A percentile compares a stretch with the other conserved stretches of the same genome.
Conservation (phyloP, 2,888 invertebrate species). For the Cantharis rustica region DNA sequence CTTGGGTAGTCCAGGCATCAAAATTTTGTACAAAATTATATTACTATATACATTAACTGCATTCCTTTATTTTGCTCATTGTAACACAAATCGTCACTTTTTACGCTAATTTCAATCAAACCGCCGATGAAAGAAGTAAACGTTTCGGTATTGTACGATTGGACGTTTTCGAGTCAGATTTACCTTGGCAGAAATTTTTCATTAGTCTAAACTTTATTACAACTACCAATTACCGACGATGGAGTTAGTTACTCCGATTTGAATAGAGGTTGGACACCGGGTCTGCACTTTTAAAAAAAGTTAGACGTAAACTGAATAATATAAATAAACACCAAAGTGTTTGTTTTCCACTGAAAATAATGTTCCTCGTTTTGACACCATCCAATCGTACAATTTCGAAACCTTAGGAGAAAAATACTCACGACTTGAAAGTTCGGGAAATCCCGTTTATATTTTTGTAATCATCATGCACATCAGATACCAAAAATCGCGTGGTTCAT, state of each 20-base stretch:
- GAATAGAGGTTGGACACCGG: no score
- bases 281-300: no score
- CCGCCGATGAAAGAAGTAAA: not conserved
- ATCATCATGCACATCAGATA: not conserved
- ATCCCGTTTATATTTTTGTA: not conserved
- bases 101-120: not conserved
- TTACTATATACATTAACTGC: not conserved
- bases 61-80: not conserved
- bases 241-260: no score
- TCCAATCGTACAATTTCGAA: not conserved
- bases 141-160: not conserved
- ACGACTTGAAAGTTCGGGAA: not conserved
- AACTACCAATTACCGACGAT: no score
- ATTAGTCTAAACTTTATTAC: no score
- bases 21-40: not conserved
- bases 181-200: not conserved
- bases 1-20: slow-evolving; percentile 37
- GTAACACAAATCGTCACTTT: not conserved
- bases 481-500: not conserved
- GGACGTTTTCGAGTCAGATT: not conserved
- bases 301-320: no score
- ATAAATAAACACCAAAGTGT: not conserved
- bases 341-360: not conserved
- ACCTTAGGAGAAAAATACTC: not conserved
- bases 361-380: not conserved